Base-by-base conservation (phyloP, 2,113 vertebrate species). In the Ranitomeya imitator region DNA sequence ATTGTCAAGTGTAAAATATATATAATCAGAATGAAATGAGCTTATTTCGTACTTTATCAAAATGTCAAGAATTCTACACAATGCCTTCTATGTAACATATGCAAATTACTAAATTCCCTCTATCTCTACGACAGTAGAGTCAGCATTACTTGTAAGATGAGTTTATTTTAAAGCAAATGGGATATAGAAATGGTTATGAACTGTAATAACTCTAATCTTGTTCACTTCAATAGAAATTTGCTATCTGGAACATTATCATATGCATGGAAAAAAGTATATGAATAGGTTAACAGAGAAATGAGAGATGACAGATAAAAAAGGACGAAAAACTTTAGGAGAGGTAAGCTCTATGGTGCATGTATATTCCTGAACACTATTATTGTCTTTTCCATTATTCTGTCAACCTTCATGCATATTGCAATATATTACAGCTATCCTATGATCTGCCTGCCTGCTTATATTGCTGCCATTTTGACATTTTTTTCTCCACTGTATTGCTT, bases 361-460 rank as follows among this genome's bases (percentile, higher is more conserved):
- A 80, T 81, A 81, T 81, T 18, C 9, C 79, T 19, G n/a, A 60
- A 61, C 79, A 81, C 57, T 37, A 61, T 81, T 81, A 81, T 81
- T 81, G 59, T 61, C 23, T 81, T 81, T 81, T 80, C 78, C 14
- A 61, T 81, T 60, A 81, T 16, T 37, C 55, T 61, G 57, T 61
- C 79, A 81, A 81, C 79, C 57, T 59, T 37, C 57, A 81, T 81
- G 79, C 57, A 81, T 81, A 81, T 81, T 81, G 79, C 57, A 60
- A 12, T 81, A 81, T 61, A 81, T 81, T 81, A 81, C 79, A 81
- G 23, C 54, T 37, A 31, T 81, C 57, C 55, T 37, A 15, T 37
- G 79, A 81, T 81, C 14, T 59, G 14, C 15, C 55, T 81, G 79
- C 57, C 59, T 81, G 79, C 79, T 81, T 37, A 81, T 45, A 60